These are phyloP conservation scores for Chirona hameri DNA, from an alignment of 2,888 invertebrate species.

Conservation along the genomic window DNA sequence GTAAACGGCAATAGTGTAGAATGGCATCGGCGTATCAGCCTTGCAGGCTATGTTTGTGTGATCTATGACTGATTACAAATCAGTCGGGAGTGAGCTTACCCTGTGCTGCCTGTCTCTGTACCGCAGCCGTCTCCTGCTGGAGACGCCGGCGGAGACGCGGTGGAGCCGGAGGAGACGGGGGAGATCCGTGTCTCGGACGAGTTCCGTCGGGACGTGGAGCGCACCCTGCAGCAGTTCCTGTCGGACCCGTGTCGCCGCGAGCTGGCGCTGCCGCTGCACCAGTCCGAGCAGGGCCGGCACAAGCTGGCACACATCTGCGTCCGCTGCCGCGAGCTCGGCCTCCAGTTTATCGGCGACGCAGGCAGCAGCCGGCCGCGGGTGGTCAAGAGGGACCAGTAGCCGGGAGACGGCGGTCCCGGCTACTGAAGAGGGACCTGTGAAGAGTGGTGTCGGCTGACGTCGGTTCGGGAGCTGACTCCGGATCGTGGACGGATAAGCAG, in stretches of 20 bases:
- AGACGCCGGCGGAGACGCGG: constrained; percentile 55
- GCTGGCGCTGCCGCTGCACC: constrained; percentile 75
- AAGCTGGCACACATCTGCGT: constrained; percentile 27
- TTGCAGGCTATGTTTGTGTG: no score
- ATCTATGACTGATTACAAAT: no score
- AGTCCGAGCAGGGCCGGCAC: constrained; percentile 62
- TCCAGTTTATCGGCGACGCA: background rate
- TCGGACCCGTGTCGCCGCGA: constrained; percentile 80
- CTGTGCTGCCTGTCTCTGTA: no score
- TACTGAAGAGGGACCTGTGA: no score
- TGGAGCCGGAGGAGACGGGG: constrained; percentile 70
- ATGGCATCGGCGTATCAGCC: no score
- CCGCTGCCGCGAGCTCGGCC: constrained; percentile 11
- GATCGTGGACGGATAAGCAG: no score
- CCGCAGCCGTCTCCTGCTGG: background rate
- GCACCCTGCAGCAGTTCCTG: constrained; percentile 64
- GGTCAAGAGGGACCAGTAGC: background rate
- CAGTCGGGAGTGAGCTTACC: no score
- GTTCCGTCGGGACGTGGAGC: constrained; percentile 65
- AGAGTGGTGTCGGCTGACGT: no score
- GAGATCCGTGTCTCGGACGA: constrained; percentile 72
- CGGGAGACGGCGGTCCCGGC: no score
- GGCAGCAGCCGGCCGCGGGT: background rate
- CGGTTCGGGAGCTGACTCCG: no score
- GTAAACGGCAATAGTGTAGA: no score